phyloP scores from a whole-genome alignment of 2,113 vertebrate species.

The Perca schrenkii region DNA sequence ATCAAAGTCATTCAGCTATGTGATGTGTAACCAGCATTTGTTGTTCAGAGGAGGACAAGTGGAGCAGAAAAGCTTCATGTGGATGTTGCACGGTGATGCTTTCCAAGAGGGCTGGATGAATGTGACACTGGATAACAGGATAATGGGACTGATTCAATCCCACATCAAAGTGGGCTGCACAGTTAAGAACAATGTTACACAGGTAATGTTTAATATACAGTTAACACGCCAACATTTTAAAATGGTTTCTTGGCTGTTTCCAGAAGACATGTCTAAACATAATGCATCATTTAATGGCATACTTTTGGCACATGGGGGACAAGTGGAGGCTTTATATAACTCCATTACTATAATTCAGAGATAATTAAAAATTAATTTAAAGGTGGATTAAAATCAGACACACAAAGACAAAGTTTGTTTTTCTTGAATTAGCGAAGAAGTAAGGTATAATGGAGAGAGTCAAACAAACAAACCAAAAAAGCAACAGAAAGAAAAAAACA shows the following conservation, averaged over 20 bases:
- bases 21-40: constrained; percentile 22
- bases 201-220: not conserved
- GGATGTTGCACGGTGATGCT: constrained; percentile 3
- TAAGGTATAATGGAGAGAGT: not conserved
- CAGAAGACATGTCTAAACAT: not conserved
- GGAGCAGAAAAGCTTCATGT: constrained; percentile 26
- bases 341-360: not conserved
- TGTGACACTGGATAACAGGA: not conserved
- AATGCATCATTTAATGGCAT: constrained; percentile 1
- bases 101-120: not conserved
- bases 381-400: constrained; percentile 11
- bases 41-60: constrained; percentile 4
- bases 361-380: not conserved
- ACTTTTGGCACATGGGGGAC: not conserved
- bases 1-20: constrained; percentile 31
- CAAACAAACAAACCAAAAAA: constrained; percentile 16
- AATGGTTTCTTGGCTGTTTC: not conserved
- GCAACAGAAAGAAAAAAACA: not conserved
- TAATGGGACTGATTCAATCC: not conserved
- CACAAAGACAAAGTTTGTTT: not conserved
- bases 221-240: not conserved
- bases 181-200: not conserved
- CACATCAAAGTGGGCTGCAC: constrained; percentile 1
- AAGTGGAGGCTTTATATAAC: not conserved
- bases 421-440: not conserved